Evolutionary conservation across 2,888 invertebrate genomes (phyloP).

Genomic region (Zelleria hepariella): DNA sequence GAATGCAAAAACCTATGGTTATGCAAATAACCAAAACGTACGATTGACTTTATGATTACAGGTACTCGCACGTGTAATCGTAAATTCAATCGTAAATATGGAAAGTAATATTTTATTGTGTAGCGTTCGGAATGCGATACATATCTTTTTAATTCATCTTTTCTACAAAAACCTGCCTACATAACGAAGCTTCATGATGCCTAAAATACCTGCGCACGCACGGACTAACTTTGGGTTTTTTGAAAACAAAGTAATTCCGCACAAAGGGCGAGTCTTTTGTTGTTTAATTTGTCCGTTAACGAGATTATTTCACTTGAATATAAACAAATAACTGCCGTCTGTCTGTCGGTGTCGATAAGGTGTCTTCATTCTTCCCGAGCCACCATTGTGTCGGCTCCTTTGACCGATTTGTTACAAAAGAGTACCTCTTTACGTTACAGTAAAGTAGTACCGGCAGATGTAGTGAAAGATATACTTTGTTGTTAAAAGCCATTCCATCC

Average conservation of each 20-base stretch:
- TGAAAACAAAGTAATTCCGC: not conserved
- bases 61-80: not conserved
- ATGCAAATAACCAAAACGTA: too few species aligned
- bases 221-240: not conserved
- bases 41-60: too few species aligned
- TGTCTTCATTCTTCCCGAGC: conserved; percentile 19
- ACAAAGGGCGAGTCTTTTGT: not conserved
- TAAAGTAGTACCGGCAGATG: not conserved
- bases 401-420: conserved; percentile 32
- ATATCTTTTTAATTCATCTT: not conserved
- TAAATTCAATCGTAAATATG: not conserved
- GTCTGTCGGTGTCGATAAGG: conserved; percentile 30
- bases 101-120: not conserved
- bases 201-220: not conserved
- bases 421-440: conserved; percentile 12
- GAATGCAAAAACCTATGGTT: not conserved
- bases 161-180: not conserved
- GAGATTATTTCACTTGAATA: conserved; percentile 15
- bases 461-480: not conserved
- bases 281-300: conserved; percentile 12
- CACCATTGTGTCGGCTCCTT: conserved; percentile 33
- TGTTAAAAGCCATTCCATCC: too few species aligned
- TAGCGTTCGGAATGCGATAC: not conserved
- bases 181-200: not conserved
- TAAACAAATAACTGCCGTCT: conserved; percentile 43